phyloP scores from a whole-genome alignment of 1,140 invertebrate genomes.

The Lamellibrachia luymesi region DNA sequence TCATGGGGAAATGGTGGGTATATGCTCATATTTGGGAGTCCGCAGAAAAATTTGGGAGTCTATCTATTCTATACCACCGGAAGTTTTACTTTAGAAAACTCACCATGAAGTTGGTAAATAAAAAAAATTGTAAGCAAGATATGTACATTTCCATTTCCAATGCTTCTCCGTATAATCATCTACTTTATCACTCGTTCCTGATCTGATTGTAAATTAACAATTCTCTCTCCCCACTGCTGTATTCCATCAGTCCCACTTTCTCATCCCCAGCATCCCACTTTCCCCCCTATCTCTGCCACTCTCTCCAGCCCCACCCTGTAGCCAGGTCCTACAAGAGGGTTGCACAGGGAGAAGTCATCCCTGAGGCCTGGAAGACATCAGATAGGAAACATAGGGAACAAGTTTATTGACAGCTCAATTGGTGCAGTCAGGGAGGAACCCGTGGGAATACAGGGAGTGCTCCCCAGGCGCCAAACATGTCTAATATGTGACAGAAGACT shows the following conservation, averaged over 20 bases:
- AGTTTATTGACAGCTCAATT: not conserved
- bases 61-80: too few relatives aligned
- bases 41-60: too few relatives aligned
- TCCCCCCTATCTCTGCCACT: not conserved
- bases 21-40: too few relatives aligned
- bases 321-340: not conserved
- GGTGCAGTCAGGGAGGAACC: not conserved
- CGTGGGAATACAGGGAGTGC: not conserved
- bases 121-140: too few relatives aligned
- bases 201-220: too few relatives aligned
- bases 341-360: not conserved
- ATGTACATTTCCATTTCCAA: too few relatives aligned
- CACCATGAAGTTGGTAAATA: too few relatives aligned
- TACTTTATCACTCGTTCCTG: too few relatives aligned
- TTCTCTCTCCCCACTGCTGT: not conserved
- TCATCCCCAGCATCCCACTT: not conserved
- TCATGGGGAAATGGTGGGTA: too few relatives aligned
- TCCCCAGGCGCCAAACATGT: not conserved
- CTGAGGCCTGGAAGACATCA: not conserved
- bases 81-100: too few relatives aligned
- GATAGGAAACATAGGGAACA: not conserved
- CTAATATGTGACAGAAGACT: not conserved
- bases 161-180: too few relatives aligned
- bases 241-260: not conserved
- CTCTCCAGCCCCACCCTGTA: not conserved